A percentile compares a stretch with the other conserved stretches of the same genome.
Conservation (phyloP, 2,113 vertebrate genomes). For the Suricata suricatta region DNA sequence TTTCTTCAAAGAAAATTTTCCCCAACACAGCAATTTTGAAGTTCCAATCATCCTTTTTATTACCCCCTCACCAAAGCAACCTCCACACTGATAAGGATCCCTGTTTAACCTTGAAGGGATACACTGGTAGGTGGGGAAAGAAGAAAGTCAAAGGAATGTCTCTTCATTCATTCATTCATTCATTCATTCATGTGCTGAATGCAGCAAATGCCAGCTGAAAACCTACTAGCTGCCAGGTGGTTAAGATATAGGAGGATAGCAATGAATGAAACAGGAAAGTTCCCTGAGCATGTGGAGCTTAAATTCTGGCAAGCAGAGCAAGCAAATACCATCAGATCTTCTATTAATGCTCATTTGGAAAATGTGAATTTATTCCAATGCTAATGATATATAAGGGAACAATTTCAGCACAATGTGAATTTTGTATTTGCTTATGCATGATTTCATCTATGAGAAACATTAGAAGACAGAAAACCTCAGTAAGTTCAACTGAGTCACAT, state of each 20-base stretch:
- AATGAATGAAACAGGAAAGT: not conserved
- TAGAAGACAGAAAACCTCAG: not conserved
- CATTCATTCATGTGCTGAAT: not conserved
- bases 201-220: not conserved
- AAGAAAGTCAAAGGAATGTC: not conserved
- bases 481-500: not conserved
- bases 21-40: not conserved
- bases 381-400: not conserved
- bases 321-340: not conserved
- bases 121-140: not conserved
- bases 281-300: not conserved
- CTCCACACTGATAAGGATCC: not conserved
- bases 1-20: not conserved
- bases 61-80: not conserved
- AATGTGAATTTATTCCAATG: not conserved
- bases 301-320: not conserved
- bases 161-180: not conserved
- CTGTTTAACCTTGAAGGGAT: not conserved
- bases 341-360: not conserved
- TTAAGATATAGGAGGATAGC: not conserved
- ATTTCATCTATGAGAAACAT: not conserved
- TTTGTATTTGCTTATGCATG: not conserved
- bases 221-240: not conserved
- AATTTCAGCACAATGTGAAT: not conserved
- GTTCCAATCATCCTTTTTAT: not conserved